Base-by-base conservation (phyloP, 2,888 invertebrate genomes). In the Nyleta sp. region DNA sequence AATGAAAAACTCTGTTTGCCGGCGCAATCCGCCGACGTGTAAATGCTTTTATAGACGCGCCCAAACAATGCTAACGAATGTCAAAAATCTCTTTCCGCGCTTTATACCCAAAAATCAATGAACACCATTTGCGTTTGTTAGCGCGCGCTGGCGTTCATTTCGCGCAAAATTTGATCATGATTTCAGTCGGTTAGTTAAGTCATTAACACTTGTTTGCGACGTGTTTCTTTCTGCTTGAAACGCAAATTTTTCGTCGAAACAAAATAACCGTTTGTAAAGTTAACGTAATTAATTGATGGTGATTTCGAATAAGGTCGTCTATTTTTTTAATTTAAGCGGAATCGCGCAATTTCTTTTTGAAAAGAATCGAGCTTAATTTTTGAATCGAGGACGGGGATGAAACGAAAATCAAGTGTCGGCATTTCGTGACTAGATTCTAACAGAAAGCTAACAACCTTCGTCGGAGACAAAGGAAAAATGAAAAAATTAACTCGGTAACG, bases 1-100 rank as follows among this genome's bases (percentile, higher is more conserved):
- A 76, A 76, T 57, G 57, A 70, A 76, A 76, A 76, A 62, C 52
- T 55, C 50, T 65, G 46, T 71, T 76, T 70, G 70, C 15, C 31
- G 22, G 53, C 53, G 50, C 48, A 44, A 70, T 68, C 55, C 62
- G 48, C 22, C 55, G 57, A 62, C 48, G 68, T 75, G 75, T 68
- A 52, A 74, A 67, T 68, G 74, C 67, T 74, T 67, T 74, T 74
- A 68, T 60, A 68, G 52, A 52, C 40, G 40, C 38, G 59, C 31
- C 48, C 38, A 68, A 62, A 68, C 75, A 68, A 68, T 57, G 55
- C 62, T 68, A 68, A 75, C 74, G 52, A 68, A 44, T 68, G 55
- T 62, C 46, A 68, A 74, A 74, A 74, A 74, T 65, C 65, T 46
- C 48, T 53, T 46, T 7, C 31, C 38, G 11, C 48, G 20, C 31